Evolutionary conservation across 2,888 invertebrate genomes (phyloP), one percentile per base, ranked within the genome.

Genomic region (Azorinus chamasolen): DNA sequence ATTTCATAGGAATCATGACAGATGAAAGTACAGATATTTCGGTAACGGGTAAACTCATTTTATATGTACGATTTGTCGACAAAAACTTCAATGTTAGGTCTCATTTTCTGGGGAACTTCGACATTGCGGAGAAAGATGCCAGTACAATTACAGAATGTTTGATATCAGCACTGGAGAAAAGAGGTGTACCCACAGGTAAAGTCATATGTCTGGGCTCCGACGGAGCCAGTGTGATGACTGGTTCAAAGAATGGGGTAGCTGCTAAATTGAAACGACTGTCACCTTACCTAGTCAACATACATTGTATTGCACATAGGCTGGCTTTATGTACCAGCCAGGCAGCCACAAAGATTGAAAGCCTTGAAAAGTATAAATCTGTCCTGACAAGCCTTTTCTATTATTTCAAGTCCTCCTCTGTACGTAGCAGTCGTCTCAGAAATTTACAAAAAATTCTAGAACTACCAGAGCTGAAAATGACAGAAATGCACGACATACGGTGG

Each of bases 201-300:
- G 48, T 70, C 6, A 12, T 62, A 12, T 62, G 54, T 18, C 24
- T 61, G 6, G 69, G 69, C 1, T 70, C 69, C 20, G 69, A 70
- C 20, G 69, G 69, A 4, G 62, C 69, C 16, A 62, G 55, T 62
- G 69, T 61, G 10, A 69, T 69, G 69, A 69, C 69, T 22, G 69
- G 61, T 0, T 43, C 51, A 18, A 54, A 61, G 27, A 61, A 61
- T 61, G 61, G 69, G 2, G 54, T 69, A 18, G 61, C 66, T 22
- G 61, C 54, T 10, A 37, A 53, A n/a, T n/a, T 61, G 46, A 69
- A 54, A 37, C 1, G 27, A 16, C 1, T 45, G 0, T 46, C 61
- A 18, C 61, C 61, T 2, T 54, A 27, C 46, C 37, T 69, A 18
- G 25, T 69, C 14, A 61, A 69, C 20, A 61, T 69, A 20, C 69